A percentile compares a stretch with the other conserved stretches of the same genome.
phyloP scores from a whole-genome alignment of 2,113 vertebrate genomes.

The Micronycteris hirsuta region DNA sequence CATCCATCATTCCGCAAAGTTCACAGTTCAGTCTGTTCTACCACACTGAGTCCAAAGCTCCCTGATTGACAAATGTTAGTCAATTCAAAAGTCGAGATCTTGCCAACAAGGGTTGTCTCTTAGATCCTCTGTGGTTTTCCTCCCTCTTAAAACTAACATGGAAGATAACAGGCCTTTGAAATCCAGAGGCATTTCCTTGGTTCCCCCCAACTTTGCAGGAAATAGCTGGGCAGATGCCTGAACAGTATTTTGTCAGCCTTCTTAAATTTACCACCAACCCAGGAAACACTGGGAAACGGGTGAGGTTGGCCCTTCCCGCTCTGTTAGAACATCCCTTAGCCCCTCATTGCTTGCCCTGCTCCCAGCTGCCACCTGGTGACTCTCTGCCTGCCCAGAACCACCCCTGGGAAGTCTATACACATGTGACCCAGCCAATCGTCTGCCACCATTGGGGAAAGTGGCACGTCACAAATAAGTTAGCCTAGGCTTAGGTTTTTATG shows the following conservation, averaged over 20 bases:
- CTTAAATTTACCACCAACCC: not conserved
- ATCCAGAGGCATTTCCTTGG: not conserved
- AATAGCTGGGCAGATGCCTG: not conserved
- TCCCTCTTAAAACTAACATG: not conserved
- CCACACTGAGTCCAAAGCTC: not conserved
- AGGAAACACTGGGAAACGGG: not conserved
- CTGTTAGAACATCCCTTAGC: not conserved
- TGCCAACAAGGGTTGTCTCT: not conserved
- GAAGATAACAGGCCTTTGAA: not conserved
- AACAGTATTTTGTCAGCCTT: not conserved
- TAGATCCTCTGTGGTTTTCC: not conserved
- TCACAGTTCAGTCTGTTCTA: slow-evolving; percentile 27
- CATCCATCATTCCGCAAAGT: slow-evolving; percentile 26
- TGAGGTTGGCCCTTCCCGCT: not conserved
- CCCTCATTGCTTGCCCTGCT: not conserved
- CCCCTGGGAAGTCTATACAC: not conserved
- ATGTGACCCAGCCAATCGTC: not conserved
- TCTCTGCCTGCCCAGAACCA: not conserved
- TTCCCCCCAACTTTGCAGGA: not conserved
- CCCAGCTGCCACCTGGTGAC: not conserved
- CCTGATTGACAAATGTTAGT: not conserved
- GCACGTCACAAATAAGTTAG: not conserved
- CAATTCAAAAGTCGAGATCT: not conserved
- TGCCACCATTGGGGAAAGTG: not conserved
- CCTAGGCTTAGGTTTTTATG: not conserved